A percentile compares a stretch with the other conserved stretches of the same genome.
phyloP scores from a whole-genome alignment of 1,140 invertebrate genomes.

The Metopolophium dirhodum region DNA sequence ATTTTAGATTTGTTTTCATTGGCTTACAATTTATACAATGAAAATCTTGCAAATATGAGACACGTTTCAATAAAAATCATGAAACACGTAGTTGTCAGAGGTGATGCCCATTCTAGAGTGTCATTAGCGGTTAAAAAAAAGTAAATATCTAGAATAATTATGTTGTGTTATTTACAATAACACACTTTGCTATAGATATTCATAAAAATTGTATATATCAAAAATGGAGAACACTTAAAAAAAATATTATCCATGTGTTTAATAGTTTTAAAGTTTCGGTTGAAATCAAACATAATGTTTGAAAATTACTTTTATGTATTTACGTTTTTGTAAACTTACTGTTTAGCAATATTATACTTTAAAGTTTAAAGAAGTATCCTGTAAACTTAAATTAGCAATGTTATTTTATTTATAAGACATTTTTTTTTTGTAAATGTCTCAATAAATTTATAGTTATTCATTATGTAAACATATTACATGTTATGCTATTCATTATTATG shows the following conservation, averaged over 20 bases:
- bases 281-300: no score
- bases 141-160: conserved; percentile 23
- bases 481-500: neutral
- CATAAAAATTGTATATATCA: neutral
- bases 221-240: neutral
- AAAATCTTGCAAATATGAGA: conserved; percentile 34
- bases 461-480: neutral
- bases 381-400: neutral
- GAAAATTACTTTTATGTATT: no score
- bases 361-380: no score
- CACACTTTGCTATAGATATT: neutral
- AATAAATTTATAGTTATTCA: neutral
- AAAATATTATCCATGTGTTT: neutral
- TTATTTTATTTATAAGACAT: neutral
- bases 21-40: conserved; percentile 30
- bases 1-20: conserved; percentile 57
- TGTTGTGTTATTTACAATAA: neutral
- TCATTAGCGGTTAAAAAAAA: conserved; percentile 55
- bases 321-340: no score
- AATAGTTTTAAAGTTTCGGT: neutral
- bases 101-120: conserved; percentile 49
- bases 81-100: conserved; percentile 53
- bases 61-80: conserved; percentile 51
- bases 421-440: neutral
- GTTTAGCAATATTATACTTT: no score